Evolutionary conservation across 2,113 vertebrate genomes (phyloP), one percentile per base, ranked within the genome.

Genomic region (Psilopsiagon aurifrons): DNA sequence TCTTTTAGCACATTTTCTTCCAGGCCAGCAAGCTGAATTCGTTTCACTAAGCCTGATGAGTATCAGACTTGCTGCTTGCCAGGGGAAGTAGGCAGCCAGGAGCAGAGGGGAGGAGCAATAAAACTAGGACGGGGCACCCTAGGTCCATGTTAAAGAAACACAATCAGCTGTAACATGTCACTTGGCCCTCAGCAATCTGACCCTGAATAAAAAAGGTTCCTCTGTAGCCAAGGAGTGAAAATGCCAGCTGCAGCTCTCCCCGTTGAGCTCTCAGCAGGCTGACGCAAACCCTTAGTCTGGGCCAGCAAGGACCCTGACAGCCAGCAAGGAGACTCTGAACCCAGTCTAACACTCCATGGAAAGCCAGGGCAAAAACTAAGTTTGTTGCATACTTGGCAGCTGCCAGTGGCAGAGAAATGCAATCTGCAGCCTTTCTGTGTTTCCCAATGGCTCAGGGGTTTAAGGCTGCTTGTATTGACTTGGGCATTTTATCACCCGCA

Each of bases 1-100:
- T 84, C 33, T 95, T 97, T 96, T 92, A 93, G 91, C 93, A 79
- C 1, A 17, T 94, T 94, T 96, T 79, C 83, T 95, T 96, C 93
- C 91, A 94, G 89, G 77, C 89, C 94, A 94, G 77, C 0, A 22
- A 66, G 47, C 68, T 71, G 51, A 86, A 81, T 86, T 57, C 5
- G 1, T 84, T 88, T 84, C 44, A 29, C 1, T 0, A 55, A 23
- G 60, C 24, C 43, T 71, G 77, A 86, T 0, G 0, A 67, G 55
- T 0, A 0, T 23, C 33, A 27, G 83, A 41, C 35, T 19, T 51
- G 20, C n/a, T 73, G 74, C 37, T 0, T 0, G 43, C 25, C 28
- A 28, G 57, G 57, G 66, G 8, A 31, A 71, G 46, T 1, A 52
- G 20, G 23, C 52, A 43, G 54, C 54, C 59, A 77, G 64, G 35